Evolutionary conservation across 2,797 vertebrate genomes (phyloP), one percentile per base, ranked within the genome.

Genomic region (Cyprinella venusta): DNA sequence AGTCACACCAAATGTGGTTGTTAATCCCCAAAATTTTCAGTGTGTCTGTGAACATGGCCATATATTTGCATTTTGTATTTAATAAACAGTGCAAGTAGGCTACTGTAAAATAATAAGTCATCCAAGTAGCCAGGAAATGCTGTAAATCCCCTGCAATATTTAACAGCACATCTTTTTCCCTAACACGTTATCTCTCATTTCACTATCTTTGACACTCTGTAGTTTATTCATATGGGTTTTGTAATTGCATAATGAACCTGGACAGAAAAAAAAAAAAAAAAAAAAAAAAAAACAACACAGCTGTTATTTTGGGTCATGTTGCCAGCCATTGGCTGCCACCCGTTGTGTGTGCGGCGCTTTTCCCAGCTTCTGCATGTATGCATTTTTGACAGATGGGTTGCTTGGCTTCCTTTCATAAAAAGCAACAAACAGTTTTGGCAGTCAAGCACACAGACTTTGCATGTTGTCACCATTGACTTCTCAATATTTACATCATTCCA

Each of bases 221-320:
- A 87, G 80, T 80, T 87, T 81, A 84, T 82, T 91, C 88, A 82
- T 85, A 84, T 83, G 87, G 78, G 89, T 78, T 72, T 69, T 86
- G 83, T 86, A 75, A 90, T 88, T 91, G 88, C 87, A 91, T 92
- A 91, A 93, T 91, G 84, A 93, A 89, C 81, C 82, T 88, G 87
- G 88, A 89, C 82, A 36, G 76, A 80, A 85, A 90, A 89, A 88
- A 1, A 36, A 80, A 84, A 90, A 89, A 88, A 1, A 5, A 13
- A 68, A 68, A 88, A 65, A 61, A 80, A 85, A 90, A 89, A 88
- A 1, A 36, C 79, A 84, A 26, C 89, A 86, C 92, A 91, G 91
- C 91, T 92, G 92, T 91, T 92, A 86, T 90, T 90, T 91, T 90
- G 85, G 85, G 87, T 61, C 64, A 83, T 76, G 50, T 78, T 91